Percentiles rank a stretch among this genome's conserved stretches.
These are phyloP conservation scores for Acronicta aceris DNA, from an alignment of 2,888 invertebrate genomes.

Conservation along the genomic window DNA sequence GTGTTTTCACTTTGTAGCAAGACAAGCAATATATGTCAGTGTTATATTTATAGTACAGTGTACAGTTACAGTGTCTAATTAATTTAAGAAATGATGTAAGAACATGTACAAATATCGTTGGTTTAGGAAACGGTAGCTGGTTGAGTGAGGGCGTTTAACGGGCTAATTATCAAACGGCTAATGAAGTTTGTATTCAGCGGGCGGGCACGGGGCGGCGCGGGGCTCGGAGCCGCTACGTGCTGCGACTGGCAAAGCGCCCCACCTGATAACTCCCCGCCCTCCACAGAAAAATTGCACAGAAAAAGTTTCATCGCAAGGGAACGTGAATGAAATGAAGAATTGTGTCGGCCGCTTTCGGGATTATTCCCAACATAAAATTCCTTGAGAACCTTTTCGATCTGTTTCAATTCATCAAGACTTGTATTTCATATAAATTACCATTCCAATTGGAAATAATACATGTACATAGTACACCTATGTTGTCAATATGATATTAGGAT, in stretches of 20 bases:
- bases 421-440: constrained; percentile 59
- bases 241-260: constrained; percentile 84
- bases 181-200: constrained; percentile 89
- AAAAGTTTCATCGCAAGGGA: constrained; percentile 89
- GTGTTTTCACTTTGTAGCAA: not conserved
- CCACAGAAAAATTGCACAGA: constrained; percentile 89
- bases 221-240: constrained; percentile 82
- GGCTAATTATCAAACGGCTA: constrained; percentile 90
- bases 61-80: constrained; percentile 17
- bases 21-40: too few species aligned
- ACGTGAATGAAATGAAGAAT: constrained; percentile 90
- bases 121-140: constrained; percentile 75
- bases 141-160: constrained; percentile 87
- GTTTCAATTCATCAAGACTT: constrained; percentile 82
- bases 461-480: not conserved
- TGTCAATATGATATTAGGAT: not conserved
- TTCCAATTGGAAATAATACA: constrained; percentile 18
- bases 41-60: too few species aligned
- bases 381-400: constrained; percentile 83
- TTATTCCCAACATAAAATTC: constrained; percentile 85
- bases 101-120: constrained; percentile 63
- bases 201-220: constrained; percentile 77
- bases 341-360: constrained; percentile 86
- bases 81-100: constrained; percentile 27
- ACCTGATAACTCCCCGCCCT: constrained; percentile 87